A percentile compares a stretch with the other conserved stretches of the same genome.
phyloP scores from a whole-genome alignment of 2,113 vertebrate species.

The Burhinus oedicnemus region DNA sequence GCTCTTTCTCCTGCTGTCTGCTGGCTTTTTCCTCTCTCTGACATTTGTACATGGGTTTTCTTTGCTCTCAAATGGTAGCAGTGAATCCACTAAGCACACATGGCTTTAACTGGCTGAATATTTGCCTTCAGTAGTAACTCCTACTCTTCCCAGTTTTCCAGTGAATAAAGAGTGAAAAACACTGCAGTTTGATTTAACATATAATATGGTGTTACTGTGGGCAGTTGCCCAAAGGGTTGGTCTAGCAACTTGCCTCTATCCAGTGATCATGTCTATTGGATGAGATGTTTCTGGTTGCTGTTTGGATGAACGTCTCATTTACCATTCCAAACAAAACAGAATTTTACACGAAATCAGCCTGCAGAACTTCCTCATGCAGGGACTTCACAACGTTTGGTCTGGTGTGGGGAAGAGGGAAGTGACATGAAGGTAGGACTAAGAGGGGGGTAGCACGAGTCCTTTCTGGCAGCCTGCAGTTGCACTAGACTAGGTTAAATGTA shows the following conservation, averaged over 20 bases:
- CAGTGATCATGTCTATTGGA: not conserved
- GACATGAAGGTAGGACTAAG: not conserved
- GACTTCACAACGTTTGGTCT: not conserved
- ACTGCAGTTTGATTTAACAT: not conserved
- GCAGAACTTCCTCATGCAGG: not conserved
- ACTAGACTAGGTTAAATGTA: not conserved
- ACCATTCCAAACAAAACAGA: not conserved
- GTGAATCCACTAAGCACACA: not conserved
- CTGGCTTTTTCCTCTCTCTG: not conserved
- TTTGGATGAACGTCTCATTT: not conserved
- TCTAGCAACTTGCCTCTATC: not conserved
- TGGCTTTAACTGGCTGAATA: not conserved
- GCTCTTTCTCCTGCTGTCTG: not conserved
- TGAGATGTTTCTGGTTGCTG: not conserved
- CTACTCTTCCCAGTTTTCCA: not conserved
- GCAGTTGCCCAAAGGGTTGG: not conserved
- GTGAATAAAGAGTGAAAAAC: not conserved
- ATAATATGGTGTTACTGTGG: not conserved
- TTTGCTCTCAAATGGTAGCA: not conserved
- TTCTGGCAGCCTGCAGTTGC: not conserved
- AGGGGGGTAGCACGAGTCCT: not conserved
- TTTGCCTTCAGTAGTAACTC: not conserved
- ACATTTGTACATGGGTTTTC: not conserved
- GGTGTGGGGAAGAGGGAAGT: not conserved
- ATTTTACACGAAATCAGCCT: not conserved